Percentiles rank a stretch among this genome's conserved stretches.
Evolutionary conservation across 1,140 invertebrate genomes (phyloP).

Genomic region (Eupeodes corollae): DNA sequence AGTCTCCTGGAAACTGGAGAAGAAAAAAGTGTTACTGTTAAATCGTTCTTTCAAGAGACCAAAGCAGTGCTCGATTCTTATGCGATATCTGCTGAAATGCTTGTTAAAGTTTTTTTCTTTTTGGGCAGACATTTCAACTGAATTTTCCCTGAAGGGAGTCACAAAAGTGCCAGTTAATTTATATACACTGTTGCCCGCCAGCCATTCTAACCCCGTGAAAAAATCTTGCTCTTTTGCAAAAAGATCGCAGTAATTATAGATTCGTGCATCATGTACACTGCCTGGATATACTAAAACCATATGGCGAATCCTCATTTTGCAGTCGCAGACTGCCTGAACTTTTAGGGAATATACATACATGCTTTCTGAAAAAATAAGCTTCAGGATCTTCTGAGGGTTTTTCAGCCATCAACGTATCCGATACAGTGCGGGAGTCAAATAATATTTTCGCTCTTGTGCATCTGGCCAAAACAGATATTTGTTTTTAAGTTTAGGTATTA

Average conservation of each 20-base stretch:
- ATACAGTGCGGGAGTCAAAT: conserved; percentile 2
- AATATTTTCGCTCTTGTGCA: background rate
- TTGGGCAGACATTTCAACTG: background rate
- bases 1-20: too few species aligned
- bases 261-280: conserved; percentile 1
- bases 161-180: conserved; percentile 1
- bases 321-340: background rate
- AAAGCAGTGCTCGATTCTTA: background rate
- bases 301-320: background rate
- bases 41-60: background rate
- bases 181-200: conserved; percentile 2
- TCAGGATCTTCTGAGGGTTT: background rate
- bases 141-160: conserved; percentile 3
- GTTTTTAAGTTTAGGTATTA: background rate
- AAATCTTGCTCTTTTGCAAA: background rate
- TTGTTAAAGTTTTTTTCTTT: background rate
- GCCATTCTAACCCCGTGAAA: conserved; percentile 1
- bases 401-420: conserved; percentile 5
- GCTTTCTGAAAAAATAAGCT: conserved; percentile 1
- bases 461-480: conserved; percentile 1
- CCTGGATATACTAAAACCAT: background rate
- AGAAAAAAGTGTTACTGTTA: too few species aligned
- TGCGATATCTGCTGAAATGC: background rate
- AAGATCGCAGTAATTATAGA: conserved; percentile 3
- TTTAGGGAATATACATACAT: background rate